Base-by-base conservation (phyloP, 1,140 invertebrate genomes). In the Grapholita molesta region DNA sequence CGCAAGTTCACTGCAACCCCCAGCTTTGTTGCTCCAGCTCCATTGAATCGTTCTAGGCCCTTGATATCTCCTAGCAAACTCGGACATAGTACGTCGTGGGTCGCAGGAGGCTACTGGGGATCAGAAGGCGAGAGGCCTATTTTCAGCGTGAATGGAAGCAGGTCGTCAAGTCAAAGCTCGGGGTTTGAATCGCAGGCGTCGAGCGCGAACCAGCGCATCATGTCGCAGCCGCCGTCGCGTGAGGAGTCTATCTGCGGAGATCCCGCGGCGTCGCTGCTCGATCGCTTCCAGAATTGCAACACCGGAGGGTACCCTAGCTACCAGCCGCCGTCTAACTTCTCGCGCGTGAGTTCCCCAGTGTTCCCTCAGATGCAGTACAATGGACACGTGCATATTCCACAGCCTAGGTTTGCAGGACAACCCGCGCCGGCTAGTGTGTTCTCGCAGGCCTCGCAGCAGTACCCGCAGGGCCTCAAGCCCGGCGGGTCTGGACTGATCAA, bases 141-240 rank as follows among this genome's bases (percentile, higher is more conserved):
- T 25, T 88, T 89, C 32, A 90, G 82, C 70, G 69, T 89, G 23
- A 84, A 90, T 68, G 89, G 85, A 0, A 92, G 92, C 71, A 83
- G 92, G 1, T 93, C 92, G 0, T 92, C 92, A 11, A 93, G 92
- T 71, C 92, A 93, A 70, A 93, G 92, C 73, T 93, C 92, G n/a
- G 92, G 92, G 8, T 93, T 93, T 68, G 92, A 92, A 71, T 92
- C 92, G 28, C 88, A 92, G 69, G 79, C 88, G 0, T 92, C 92
- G 0, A 91, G 90, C 69, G 79, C 87, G 71, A 88, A 82, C 57
- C 86, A 90, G 64, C 79, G 88, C 11, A 89, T 88, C 64, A 32
- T 87, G 1, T 92, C 90, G 11, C 89, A 89, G 70, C 92, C 90
- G 32, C 82, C 88, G 0, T 90, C 89, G 0, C 78, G 88, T 21